Evolutionary conservation across 2,888 invertebrate genomes (phyloP).

Genomic region (Ochropleura leucogaster): DNA sequence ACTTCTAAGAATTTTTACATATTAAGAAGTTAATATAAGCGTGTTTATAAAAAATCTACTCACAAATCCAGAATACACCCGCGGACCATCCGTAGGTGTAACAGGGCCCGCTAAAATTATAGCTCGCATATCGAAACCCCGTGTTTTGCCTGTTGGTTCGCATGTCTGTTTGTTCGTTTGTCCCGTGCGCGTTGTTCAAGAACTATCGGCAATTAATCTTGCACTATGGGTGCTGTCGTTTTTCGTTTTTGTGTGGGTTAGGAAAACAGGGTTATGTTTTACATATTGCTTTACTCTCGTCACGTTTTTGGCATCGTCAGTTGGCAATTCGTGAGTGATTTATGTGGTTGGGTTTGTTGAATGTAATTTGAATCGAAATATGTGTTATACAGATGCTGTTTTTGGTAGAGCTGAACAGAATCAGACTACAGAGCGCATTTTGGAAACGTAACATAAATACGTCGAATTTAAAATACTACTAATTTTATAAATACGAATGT

Average conservation of each 20-base stretch:
- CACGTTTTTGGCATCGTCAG: conserved; percentile 33
- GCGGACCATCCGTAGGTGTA: conserved; percentile 83
- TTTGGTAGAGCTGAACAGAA: too few relatives aligned
- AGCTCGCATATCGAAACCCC: conserved; percentile 83
- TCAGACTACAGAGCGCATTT: neutral
- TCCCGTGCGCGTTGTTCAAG: conserved; percentile 71
- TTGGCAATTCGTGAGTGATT: conserved; percentile 18
- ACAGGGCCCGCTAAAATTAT: conserved; percentile 86
- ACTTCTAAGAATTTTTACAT: too few relatives aligned
- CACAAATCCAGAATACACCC: conserved; percentile 73
- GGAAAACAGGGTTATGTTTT: conserved; percentile 23
- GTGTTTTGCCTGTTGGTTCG: conserved; percentile 83
- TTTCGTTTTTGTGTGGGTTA: conserved; percentile 53
- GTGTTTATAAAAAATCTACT: neutral
- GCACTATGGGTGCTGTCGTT: conserved; percentile 69
- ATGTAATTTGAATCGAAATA: neutral
- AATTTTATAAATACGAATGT: too few relatives aligned
- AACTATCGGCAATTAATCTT: conserved; percentile 87
- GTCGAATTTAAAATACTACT: too few relatives aligned
- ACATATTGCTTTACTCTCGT: conserved; percentile 33
- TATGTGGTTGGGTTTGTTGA: neutral
- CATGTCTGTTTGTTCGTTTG: conserved; percentile 77
- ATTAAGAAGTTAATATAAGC: too few relatives aligned
- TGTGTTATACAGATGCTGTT: neutral
- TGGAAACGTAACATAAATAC: too few relatives aligned